Evolutionary conservation across 1,140 invertebrate species (phyloP).

Genomic region (Megalopta genalis): DNA sequence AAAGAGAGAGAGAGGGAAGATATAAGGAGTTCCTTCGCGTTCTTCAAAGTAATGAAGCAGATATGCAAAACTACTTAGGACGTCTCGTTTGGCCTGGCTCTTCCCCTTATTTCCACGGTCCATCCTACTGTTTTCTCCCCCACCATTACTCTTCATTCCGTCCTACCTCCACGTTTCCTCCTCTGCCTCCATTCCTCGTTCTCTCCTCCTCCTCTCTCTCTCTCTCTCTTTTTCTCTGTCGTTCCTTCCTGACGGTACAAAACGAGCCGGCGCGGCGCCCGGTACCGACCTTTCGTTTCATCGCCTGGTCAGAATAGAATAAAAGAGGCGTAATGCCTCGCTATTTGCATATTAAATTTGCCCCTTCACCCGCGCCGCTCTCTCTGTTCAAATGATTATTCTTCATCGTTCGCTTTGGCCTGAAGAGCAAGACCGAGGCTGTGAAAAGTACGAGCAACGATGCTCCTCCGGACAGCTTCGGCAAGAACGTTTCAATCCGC

Average conservation of each 20-base stretch:
- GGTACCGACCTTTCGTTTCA: conserved; percentile 38
- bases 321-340: conserved; percentile 62
- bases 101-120: conserved; percentile 38
- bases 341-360: conserved; percentile 72
- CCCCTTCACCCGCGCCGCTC: conserved; percentile 52
- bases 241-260: conserved; percentile 29
- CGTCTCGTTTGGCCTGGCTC: conserved; percentile 51
- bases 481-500: conserved; percentile 35
- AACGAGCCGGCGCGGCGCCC: neutral
- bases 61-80: conserved; percentile 70
- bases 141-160: neutral
- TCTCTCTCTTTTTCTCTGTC: conserved; percentile 5
- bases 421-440: neutral
- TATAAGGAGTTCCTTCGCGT: conserved; percentile 62
- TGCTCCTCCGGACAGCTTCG: conserved; percentile 26
- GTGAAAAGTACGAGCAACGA: conserved; percentile 9
- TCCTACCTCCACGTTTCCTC: conserved; percentile 8
- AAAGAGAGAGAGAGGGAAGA: conserved; percentile 6
- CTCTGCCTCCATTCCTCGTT: conserved; percentile 15
- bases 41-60: conserved; percentile 68
- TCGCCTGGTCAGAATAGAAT: conserved; percentile 46
- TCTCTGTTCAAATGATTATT: conserved; percentile 67
- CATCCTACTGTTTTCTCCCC: conserved; percentile 2
- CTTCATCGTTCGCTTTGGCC: conserved; percentile 56
- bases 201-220: neutral